These are phyloP conservation scores for Keiferia lycopersicella DNA, from an alignment of 2,888 invertebrate species.

Conservation along the genomic window DNA sequence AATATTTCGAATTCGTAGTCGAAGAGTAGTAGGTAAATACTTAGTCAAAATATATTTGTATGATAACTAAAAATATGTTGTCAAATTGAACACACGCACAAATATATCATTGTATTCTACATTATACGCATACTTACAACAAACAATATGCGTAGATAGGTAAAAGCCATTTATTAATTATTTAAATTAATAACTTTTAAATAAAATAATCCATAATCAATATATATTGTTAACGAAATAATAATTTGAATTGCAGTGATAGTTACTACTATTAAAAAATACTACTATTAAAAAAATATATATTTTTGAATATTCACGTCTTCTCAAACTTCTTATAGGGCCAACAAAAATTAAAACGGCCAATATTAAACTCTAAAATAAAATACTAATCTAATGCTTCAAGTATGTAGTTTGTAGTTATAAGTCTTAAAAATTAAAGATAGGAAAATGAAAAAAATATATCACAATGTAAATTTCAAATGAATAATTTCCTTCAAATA, in stretches of 20 bases:
- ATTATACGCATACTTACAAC: too few species aligned
- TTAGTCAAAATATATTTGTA: too few species aligned
- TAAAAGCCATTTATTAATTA: too few species aligned
- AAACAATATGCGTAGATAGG: too few species aligned
- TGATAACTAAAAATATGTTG: too few species aligned
- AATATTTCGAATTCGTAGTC: too few species aligned
- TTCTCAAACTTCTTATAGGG: conserved; percentile 21
- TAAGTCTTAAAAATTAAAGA: conserved; percentile 52
- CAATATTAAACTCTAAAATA: conserved; percentile 40
- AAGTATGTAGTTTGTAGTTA: conserved; percentile 60
- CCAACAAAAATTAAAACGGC: conserved; percentile 18
- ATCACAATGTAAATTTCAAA: conserved; percentile 47
- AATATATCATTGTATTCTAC: too few species aligned
- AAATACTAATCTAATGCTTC: conserved; percentile 58
- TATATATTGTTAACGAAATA: neutral
- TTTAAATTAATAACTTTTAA: too few species aligned
- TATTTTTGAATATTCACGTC: conserved; percentile 13
- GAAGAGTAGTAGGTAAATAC: too few species aligned
- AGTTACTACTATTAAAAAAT: too few species aligned
- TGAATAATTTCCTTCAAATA: conserved; percentile 65
- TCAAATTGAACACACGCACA: too few species aligned
- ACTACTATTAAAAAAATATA: neutral
- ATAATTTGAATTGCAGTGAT: neutral
- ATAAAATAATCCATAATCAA: too few species aligned
- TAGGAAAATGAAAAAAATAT: conserved; percentile 39